Percentiles rank a stretch among this genome's conserved stretches.
These are phyloP conservation scores for Hyposmocoma kahamanoa DNA, from an alignment of 1,140 invertebrate genomes.

Conservation along the genomic window DNA sequence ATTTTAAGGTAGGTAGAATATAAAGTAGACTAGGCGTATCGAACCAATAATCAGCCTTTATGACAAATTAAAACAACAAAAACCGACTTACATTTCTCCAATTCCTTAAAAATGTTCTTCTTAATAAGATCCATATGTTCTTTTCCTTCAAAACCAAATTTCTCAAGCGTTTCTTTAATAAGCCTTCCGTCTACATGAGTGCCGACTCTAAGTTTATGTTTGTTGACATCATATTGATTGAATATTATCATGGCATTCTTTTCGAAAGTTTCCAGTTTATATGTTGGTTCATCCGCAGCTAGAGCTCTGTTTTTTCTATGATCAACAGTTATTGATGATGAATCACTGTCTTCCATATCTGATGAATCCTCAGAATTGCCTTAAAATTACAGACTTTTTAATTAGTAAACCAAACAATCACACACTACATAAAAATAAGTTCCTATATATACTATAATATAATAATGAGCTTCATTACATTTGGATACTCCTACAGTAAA, in stretches of 20 bases:
- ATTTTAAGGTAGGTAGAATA: no score
- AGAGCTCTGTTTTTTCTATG: conserved; percentile 33
- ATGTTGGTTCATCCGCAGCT: conserved; percentile 35
- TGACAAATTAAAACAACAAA: not conserved
- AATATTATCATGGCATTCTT: conserved; percentile 52
- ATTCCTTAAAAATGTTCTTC: conserved; percentile 28
- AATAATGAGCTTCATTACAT: no score
- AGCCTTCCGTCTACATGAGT: conserved; percentile 41
- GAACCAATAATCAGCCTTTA: not conserved
- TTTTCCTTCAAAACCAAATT: conserved; percentile 47
- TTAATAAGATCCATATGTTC: conserved; percentile 36
- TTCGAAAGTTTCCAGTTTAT: conserved; percentile 52
- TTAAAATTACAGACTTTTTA: no score
- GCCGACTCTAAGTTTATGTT: conserved; percentile 36
- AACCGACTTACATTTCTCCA: conserved; percentile 38
- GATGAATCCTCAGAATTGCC: no score
- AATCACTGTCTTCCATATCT: no score
- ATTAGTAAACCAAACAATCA: no score
- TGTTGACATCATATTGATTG: conserved; percentile 44
- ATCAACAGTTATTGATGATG: no score
- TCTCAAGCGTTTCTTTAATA: conserved; percentile 34
- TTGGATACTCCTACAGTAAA: no score
- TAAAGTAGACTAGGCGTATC: no score
- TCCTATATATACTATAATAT: no score
- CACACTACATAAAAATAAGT: no score